Base-by-base conservation (phyloP, 1,140 invertebrate species). In the Anoplophora glabripennis region DNA sequence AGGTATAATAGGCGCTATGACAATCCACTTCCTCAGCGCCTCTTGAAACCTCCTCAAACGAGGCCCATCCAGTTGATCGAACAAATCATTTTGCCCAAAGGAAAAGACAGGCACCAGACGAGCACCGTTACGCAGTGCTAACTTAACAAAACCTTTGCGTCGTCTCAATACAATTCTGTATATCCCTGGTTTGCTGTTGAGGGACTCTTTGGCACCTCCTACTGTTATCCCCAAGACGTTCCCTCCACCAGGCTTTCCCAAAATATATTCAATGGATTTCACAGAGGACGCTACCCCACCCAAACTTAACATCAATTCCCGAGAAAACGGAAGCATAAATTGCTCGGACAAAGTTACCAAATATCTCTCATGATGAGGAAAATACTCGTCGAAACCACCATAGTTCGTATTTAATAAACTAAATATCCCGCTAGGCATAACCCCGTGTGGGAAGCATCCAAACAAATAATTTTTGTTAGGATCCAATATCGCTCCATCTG, bases 61-160 rank as follows among this genome's bases (percentile, higher is more conserved):
- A 1, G 90, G 89, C 15, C 90, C 87, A 42, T 86, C 79, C 0
- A 89, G 69, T 67, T 95, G 93, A 61, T 87, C 81, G 75, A 88
- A 97, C 0, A 96, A 72, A 67, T 96, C 92, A n/a, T 89, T 92
- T 76, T 98, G 94, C 0, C 94, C 94, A 76, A 98, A 98, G 0
- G 90, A 89, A 71, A 94, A 87, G 1, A 93, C 87, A 14, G 93
- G 96, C 1, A 96, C 93, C 53, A 96, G 75, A 0, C 87, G 78
- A 7, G 87, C 82, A 15, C 93, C 93, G 59, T 89, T 83, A 70
- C 84, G 81, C 48, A 94, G 77, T 3, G 93, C 92, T 34, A 93
- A 70, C 64, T 83, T 86, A 4, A 92, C 78, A 69, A 95, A 96
- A 40, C 93, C 93, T 73, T 89, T 92, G 33, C 71, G 17, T 89